Conservation (phyloP, 2,888 invertebrate genomes). For the Euclidia mi region DNA sequence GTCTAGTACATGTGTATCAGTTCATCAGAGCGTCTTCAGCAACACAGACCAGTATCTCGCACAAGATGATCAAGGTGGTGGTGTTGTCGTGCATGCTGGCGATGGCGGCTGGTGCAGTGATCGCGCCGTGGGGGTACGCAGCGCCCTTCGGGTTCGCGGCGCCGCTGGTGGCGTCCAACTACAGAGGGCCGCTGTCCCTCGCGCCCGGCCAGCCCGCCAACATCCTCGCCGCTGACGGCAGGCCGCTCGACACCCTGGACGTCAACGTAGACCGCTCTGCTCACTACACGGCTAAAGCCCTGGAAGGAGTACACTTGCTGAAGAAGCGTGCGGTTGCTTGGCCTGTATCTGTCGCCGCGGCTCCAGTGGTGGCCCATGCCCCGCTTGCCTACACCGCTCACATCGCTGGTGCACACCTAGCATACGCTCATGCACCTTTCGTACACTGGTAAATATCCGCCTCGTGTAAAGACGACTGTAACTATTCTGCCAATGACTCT, state of each 20-base stretch:
- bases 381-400: background rate
- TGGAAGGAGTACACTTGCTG: slow-evolving; percentile 64
- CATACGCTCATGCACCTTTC: no score
- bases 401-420: slow-evolving; percentile 17
- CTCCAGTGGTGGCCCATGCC: slow-evolving; percentile 37
- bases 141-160: slow-evolving; percentile 53
- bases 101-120: slow-evolving; percentile 82
- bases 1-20: slow-evolving; percentile 71
- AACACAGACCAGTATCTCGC: slow-evolving; percentile 80
- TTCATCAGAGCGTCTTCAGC: slow-evolving; percentile 64
- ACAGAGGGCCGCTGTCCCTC: slow-evolving; percentile 80
- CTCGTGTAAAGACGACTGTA: no score
- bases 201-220: slow-evolving; percentile 85
- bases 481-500: no score
- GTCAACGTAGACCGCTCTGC: slow-evolving; percentile 84
- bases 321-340: no score
- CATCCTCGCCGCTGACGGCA: slow-evolving; percentile 80
- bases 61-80: slow-evolving; percentile 89
- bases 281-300: slow-evolving; percentile 75
- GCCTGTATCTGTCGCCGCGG: no score
- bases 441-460: no score
- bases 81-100: slow-evolving; percentile 91
- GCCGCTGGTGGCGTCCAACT: slow-evolving; percentile 67
- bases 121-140: slow-evolving; percentile 44
- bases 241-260: slow-evolving; percentile 82